Base-by-base conservation (phyloP, 35 echinoderm and acorn worm species). In the Ophioderma brevispina region DNA sequence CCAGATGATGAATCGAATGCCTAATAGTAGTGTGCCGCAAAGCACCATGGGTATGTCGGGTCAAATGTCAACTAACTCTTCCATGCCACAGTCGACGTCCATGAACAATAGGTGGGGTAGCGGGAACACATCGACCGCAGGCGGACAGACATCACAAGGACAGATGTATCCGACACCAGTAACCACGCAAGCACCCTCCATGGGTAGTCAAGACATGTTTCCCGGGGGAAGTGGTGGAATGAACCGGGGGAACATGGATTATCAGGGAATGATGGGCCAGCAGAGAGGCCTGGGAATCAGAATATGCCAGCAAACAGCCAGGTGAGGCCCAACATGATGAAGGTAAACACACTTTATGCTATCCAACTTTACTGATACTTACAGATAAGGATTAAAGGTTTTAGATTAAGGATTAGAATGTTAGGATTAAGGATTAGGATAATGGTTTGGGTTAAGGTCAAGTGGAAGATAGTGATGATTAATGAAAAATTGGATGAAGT, bases 151-250 rank as follows among this genome's bases (percentile, higher is more conserved):
- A 17, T 55, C 63, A 32, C 83, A 85, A 36, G 52, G 83, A 15
- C 83, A 81, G 43, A 89, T 89, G 87, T 89, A 80, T 38, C 56
- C 87, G 0, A 77, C 76, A 13, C 78, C 87, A 0, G 55, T 84
- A 42, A 33, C 81, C 28, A 31, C 35, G 19, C 40, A 50, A 40
- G 34, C 33, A 31, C 28, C 40, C 31, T 50, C 81, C 23, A 70
- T 70, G 59, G 59, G 59, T 30, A 21, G 46, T 52, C 59, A 70
- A 25, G 59, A 70, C n/a, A 25, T 70, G 59, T 70, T 70, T 70
- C 17, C 17, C 3, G 43, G 39, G 35, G 55, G 42, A 32, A 55
- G 39, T 32, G 81, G 40, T 32, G 81, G 81, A 33, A 52, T 84
- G 81, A 84, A 84, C 33, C 17, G 31, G 13, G 81, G 81, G 4